Percentiles rank a stretch among this genome's conserved stretches.
phyloP scores from a whole-genome alignment of 2,888 invertebrate genomes.

The Amiota minor region DNA sequence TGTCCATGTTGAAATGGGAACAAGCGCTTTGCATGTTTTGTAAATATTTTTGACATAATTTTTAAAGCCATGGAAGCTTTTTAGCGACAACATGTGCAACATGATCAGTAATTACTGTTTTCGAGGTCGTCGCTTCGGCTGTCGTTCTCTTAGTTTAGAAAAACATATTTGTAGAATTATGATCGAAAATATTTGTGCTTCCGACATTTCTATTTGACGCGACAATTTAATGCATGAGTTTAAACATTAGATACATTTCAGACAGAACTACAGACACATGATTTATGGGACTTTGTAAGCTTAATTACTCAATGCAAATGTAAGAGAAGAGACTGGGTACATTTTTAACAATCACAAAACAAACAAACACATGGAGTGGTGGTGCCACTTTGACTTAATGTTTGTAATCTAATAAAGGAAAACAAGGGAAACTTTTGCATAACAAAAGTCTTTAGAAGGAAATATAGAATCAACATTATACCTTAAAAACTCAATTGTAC shows the following conservation, averaged over 20 bases:
- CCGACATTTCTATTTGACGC: neutral
- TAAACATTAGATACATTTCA: constrained; percentile 65
- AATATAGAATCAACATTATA: too few relatives aligned
- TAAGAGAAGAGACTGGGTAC: too few relatives aligned
- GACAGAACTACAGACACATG: neutral
- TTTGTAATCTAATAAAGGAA: too few relatives aligned
- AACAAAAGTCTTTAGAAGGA: too few relatives aligned
- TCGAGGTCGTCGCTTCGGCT: constrained; percentile 9
- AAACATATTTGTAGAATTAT: constrained; percentile 5
- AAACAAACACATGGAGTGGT: too few relatives aligned
- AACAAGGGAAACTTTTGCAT: too few relatives aligned
- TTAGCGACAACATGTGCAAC: constrained; percentile 17
- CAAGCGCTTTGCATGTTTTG: constrained; percentile 56
- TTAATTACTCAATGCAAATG: neutral
- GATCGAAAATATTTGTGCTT: constrained; percentile 1
- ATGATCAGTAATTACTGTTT: constrained; percentile 3
- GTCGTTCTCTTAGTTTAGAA: neutral
- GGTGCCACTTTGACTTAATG: too few relatives aligned
- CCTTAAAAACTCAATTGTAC: too few relatives aligned
- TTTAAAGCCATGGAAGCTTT: neutral
- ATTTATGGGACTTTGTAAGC: constrained; percentile 14
- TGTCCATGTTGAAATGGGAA: constrained; percentile 68
- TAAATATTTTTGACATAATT: constrained; percentile 69
- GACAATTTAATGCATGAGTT: constrained; percentile 65
- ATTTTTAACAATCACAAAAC: too few relatives aligned